A percentile compares a stretch with the other conserved stretches of the same genome.
phyloP scores from a whole-genome alignment of 2,113 vertebrate genomes.

The Mola mola region DNA sequence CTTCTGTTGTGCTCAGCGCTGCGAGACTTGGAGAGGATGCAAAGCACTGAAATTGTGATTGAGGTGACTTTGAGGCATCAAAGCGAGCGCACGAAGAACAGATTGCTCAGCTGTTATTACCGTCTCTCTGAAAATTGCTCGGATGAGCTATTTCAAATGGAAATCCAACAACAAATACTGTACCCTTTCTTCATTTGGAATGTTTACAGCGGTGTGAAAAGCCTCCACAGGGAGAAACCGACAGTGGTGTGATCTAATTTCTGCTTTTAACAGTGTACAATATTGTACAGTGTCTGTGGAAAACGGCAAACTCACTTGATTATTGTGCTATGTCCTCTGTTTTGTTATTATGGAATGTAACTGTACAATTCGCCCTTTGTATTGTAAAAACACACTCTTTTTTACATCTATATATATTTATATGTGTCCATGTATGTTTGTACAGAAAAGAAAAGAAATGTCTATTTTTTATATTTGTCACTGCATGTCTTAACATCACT shows the following conservation, averaged over 20 bases:
- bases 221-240: slow-evolving; percentile 48
- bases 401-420: slow-evolving; percentile 97
- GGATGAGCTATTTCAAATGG: slow-evolving; percentile 55
- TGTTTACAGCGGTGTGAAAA: slow-evolving; percentile 71
- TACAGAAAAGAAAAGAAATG: slow-evolving; percentile 88
- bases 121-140: slow-evolving; percentile 33
- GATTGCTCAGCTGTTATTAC: slow-evolving; percentile 39
- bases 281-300: slow-evolving; percentile 74
- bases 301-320: slow-evolving; percentile 70
- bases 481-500: slow-evolving; percentile 82
- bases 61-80: slow-evolving; percentile 57
- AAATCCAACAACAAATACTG: slow-evolving; percentile 45
- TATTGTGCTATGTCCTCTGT: slow-evolving; percentile 74
- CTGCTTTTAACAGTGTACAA: slow-evolving; percentile 92
- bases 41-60: slow-evolving; percentile 45
- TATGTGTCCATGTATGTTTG: slow-evolving; percentile 90
- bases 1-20: slow-evolving; percentile 15
- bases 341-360: slow-evolving; percentile 95
- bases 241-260: slow-evolving; percentile 63
- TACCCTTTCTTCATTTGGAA: slow-evolving; percentile 57
- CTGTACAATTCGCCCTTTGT: slow-evolving; percentile 95
- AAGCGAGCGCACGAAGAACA: slow-evolving; percentile 33
- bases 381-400: slow-evolving; percentile 99
- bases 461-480: slow-evolving; percentile 99
- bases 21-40: slow-evolving; percentile 29